Evolutionary conservation across 2,888 invertebrate species (phyloP), one percentile per base, ranked within the genome.

Genomic region (Calameuta idolon): DNA sequence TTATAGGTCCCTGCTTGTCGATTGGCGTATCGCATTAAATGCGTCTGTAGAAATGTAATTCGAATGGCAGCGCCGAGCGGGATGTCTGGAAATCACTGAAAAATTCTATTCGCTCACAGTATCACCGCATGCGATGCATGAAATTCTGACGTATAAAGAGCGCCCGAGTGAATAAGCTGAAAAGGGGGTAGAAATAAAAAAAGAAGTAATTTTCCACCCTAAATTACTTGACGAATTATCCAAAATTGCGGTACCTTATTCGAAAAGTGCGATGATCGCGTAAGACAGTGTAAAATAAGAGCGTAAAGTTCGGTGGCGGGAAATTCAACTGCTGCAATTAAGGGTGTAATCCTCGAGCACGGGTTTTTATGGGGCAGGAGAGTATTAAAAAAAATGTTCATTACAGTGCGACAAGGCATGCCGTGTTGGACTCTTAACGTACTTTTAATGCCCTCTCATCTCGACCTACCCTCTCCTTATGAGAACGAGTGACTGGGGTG

Each of bases 381-480:
- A 69, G 30, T 69, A 23, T 12, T 5, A 74, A 34, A 74, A 34
- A n/a, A 34, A 76, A 76, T 74, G 71, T 79, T 81, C 80, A 79
- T 81, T 81, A 81, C 75, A 69, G 75, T 78, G 40, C 75, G 75
- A 73, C 12, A 23, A 35, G 78, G 77, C 9, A 31, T 69, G 73
- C 35, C 34, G 35, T 55, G 11, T 78, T 30, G 69, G 77, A 77
- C 79, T 76, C 79, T 81, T 79, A 71, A 71, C 69, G 69, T 79
- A 79, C 77, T 80, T 82, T 81, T 81, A 77, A 81, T 81, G 76
- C 77, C 79, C 77, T 74, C 80, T 71, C 71, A 15, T 15, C 55
- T 55, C 55, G 55, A 55, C 55, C 55, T 55, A 55, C 71, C 71
- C 31, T 71, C 9, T 33, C 71, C 31, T 31, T 33, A 15, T 12